Base-by-base conservation (phyloP, 1,140 invertebrate species). In the Apocrypta bakeri region DNA sequence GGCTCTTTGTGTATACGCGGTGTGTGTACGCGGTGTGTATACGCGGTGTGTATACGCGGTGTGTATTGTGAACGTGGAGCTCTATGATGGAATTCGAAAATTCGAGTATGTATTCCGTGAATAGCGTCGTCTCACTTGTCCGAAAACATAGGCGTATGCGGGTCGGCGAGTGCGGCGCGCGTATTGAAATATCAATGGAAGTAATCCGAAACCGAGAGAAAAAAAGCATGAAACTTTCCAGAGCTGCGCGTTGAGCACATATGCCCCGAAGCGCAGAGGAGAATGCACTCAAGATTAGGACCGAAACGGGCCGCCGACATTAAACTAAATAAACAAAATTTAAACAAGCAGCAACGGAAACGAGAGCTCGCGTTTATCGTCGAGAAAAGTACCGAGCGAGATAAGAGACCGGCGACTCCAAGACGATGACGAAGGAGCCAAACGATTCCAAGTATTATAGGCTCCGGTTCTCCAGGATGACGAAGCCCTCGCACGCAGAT, bases 241-340 rank as follows among this genome's bases (percentile, higher is more conserved):
- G 68, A 29, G 8, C 68, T 27, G 2, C 64, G 64, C 64, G 27
- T 3, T 29, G 27, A 8, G 71, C 17, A 27, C 7, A 73, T n/a
- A 1, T 69, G 25, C 29, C 7, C 7, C 63, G 6, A 24, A 12
- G 24, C 63, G 24, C 3, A 24, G 9, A 27, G 63, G 61, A 6
- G 24, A 29, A 27, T 4, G 66, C 66, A 31, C 63, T 63, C 66
- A 33, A 80, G 56, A 81, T 81, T 75, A 75, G n/a, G n/a, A n/a
- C n/a, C 9, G 9, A 37, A 31, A 40, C 1, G 29, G 48, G 31
- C 42, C 71, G 12, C 37, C 21, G 79, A 61, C 69, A 75, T 81
- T 75, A 66, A 81, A 74, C 72, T 75, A 81, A 75, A 81, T 81
- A 81, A 81, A 81, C 37, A 81, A 68, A 68, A 31, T 8, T 37